Conservation (phyloP, 2,113 vertebrate species). For the Arizona elegans region DNA sequence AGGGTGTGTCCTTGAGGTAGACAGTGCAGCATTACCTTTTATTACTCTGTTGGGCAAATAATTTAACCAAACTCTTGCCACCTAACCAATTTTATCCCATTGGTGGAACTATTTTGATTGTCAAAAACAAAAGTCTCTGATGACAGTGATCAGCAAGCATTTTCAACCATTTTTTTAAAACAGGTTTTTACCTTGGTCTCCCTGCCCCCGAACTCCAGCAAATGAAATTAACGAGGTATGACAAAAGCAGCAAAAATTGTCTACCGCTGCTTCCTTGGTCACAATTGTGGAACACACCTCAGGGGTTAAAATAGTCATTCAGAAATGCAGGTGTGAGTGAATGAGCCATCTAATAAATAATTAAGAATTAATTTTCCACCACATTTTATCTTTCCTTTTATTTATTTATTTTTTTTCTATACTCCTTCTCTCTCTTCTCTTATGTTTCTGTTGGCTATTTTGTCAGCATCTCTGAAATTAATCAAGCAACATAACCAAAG, state of each 20-base stretch:
- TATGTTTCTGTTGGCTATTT: slow-evolving; percentile 59
- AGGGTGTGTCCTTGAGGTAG: neutral
- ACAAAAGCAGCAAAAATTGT: slow-evolving; percentile 50
- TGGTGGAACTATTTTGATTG: neutral
- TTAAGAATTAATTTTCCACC: slow-evolving; percentile 67
- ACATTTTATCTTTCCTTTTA: slow-evolving; percentile 63
- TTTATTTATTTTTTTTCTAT: neutral
- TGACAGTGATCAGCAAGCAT: neutral
- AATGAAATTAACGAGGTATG: slow-evolving; percentile 62
- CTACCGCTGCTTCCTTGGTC: slow-evolving; percentile 48
- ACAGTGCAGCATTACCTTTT: rapidly evolving
- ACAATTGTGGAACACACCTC: slow-evolving; percentile 45
- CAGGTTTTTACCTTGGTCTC: neutral
- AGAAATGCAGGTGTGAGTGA: slow-evolving; percentile 65
- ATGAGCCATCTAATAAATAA: slow-evolving; percentile 70
- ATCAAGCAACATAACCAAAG: slow-evolving; percentile 70
- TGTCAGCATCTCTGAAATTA: slow-evolving; percentile 56
- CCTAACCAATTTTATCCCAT: rapidly evolving
- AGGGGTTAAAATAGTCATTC: slow-evolving; percentile 59
- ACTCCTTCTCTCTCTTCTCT: slow-evolving; percentile 30
- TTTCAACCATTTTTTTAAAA: neutral
- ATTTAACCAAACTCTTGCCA: neutral
- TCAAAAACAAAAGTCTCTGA: slow-evolving; percentile 4
- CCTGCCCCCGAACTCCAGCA: neutral
- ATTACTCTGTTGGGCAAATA: neutral